Evolutionary conservation across 1,140 invertebrate species (phyloP), one percentile per base, ranked within the genome.

Genomic region (Anoplolepis gracilipes): DNA sequence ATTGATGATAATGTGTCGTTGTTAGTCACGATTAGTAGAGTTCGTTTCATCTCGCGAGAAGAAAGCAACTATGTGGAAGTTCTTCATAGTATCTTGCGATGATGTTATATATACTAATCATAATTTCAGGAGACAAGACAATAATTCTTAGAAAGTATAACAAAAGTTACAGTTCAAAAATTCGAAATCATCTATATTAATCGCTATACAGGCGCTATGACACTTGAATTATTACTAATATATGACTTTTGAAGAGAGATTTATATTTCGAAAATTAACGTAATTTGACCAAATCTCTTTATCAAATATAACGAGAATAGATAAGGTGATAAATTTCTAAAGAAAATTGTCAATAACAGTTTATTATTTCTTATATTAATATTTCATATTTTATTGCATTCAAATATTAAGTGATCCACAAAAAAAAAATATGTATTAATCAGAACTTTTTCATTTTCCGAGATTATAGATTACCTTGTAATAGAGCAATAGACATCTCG

Each of bases 1-100:
- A 42, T 67, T 53, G 76, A 67, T 11, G 46, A 57, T n/a, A 49
- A 39, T 39, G 46, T n/a, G 57, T 70, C 46, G 13, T 33, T 72
- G 84, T 89, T 89, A 89, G 87, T 89, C 69, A 81, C 39, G 75
- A 30, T 89, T 88, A 89, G 25, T 81, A 61, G 2, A 79, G 22
- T 11, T 69, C 19, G 25, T 7, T 79, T 79, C 19, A 33, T 25
- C 22, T 53, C 3, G 69, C 46, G 16, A 19, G 46, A 25, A 73
- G 19, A 49, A 59, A 11, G 59, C 19, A 42, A 19, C 22, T 16
- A 19, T 4, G 33, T 57, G 13, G 25, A 81, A 55, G 13, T 16
- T 72, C 7, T 42, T 61, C 2, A 16, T 59, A 46, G n/a, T 22
- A 4, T 33, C 19, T 10, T 39, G 39, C 73, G 59, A 77, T 28